Conservation (phyloP, 2,888 invertebrate genomes). For the Acholoe squamosa region DNA sequence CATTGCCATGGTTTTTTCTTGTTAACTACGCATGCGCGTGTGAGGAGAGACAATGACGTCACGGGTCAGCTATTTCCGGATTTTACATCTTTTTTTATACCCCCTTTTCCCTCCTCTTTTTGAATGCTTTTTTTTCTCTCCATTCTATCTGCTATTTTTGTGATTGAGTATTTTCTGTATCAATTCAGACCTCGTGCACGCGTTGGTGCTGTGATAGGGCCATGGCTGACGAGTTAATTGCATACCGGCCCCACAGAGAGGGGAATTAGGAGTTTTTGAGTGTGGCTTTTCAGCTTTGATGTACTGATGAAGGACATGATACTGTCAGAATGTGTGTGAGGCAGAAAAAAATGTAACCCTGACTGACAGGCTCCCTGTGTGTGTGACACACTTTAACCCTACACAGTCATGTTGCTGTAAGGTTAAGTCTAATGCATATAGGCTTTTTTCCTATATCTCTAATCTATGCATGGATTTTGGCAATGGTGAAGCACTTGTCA, state of each 20-base stretch:
- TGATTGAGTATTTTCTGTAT: too few species aligned
- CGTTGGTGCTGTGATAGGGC: neutral
- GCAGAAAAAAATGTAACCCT: neutral
- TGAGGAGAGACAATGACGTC: constrained; percentile 33
- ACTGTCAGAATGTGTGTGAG: neutral
- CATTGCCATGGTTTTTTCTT: constrained; percentile 59
- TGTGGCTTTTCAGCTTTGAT: neutral
- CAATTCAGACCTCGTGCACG: too few species aligned
- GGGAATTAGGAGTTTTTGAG: neutral
- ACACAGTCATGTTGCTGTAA: too few species aligned
- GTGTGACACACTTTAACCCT: neutral
- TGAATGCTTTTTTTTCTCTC: neutral
- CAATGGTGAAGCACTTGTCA: too few species aligned
- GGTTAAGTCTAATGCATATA: too few species aligned
- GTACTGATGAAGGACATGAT: neutral
- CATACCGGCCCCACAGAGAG: neutral
- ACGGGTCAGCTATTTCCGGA: constrained; percentile 5
- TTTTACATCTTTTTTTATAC: neutral
- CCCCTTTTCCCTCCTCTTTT: neutral
- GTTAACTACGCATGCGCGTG: constrained; percentile 59
- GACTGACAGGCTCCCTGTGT: neutral
- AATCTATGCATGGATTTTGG: too few species aligned
- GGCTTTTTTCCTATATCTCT: too few species aligned
- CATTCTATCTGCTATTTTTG: too few species aligned
- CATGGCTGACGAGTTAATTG: neutral